Conservation (phyloP, 2,888 invertebrate genomes). For the Rhopalosiphum nymphaeae region DNA sequence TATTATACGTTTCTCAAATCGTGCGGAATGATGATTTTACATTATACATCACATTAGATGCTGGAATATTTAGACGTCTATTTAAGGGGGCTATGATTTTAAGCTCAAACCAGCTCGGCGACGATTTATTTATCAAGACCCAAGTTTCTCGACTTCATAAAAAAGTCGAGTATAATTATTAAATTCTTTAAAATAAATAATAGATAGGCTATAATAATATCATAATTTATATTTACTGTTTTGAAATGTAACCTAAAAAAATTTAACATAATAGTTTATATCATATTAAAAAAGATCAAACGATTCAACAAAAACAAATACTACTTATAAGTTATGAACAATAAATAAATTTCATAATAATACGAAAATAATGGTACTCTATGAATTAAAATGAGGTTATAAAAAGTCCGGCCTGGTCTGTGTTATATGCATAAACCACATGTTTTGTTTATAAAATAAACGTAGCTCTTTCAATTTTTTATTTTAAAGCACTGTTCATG, state of each 20-base stretch:
- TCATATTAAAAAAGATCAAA: neutral
- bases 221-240: neutral
- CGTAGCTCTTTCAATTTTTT: neutral
- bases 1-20: neutral
- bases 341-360: neutral
- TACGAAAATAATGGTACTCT: neutral
- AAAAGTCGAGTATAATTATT: neutral
- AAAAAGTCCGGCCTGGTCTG: neutral
- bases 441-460: neutral
- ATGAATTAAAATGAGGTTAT: neutral
- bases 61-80: neutral
- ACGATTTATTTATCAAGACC: neutral
- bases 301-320: neutral
- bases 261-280: neutral
- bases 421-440: neutral
- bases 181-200: neutral
- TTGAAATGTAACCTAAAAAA: neutral
- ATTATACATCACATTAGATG: neutral
- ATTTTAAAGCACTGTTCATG: neutral
- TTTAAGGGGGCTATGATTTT: neutral
- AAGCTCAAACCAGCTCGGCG: neutral
- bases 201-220: neutral
- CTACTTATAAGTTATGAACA: neutral
- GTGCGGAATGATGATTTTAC: neutral
- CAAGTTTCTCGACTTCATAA: neutral